phyloP scores from a whole-genome alignment of 2,113 vertebrate genomes.

The Ardeotis arabs region DNA sequence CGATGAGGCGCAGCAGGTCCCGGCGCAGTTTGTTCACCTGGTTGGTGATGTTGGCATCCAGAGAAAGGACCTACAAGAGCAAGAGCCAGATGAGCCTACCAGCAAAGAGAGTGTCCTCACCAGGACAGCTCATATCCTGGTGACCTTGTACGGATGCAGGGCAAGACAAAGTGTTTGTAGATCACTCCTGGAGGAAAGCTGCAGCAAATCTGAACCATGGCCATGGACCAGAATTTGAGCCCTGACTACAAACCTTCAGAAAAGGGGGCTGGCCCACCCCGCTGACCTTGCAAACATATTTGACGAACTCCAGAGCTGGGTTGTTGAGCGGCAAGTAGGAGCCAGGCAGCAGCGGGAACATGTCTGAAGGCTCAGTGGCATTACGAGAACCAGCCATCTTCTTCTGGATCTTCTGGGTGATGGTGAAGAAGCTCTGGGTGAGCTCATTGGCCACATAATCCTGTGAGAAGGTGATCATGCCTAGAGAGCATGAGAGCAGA shows the following conservation, averaged over 20 bases:
- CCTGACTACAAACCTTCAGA: background rate
- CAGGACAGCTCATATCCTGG: background rate
- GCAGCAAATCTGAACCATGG: background rate
- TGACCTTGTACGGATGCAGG: background rate
- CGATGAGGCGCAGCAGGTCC: conserved; percentile 92
- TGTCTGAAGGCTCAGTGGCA: conserved; percentile 83
- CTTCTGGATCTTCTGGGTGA: conserved; percentile 97
- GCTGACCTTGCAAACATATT: conserved; percentile 93
- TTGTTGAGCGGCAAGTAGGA: conserved; percentile 91
- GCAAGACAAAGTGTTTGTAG: background rate
- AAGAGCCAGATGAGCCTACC: background rate
- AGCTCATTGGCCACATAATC: conserved; percentile 93
- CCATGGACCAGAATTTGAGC: background rate
- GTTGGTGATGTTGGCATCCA: conserved; percentile 90
- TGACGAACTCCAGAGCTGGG: conserved; percentile 93
- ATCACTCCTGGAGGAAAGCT: background rate
- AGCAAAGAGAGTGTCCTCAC: background rate
- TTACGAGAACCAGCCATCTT: conserved; percentile 88
- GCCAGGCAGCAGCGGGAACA: conserved; percentile 93
- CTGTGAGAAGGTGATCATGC: conserved; percentile 94
- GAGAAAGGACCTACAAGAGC: conserved; percentile 84
- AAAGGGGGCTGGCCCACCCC: background rate
- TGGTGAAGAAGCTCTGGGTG: conserved; percentile 95
- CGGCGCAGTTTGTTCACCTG: conserved; percentile 95
- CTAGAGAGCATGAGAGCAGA: conserved; percentile 59